phyloP scores from a whole-genome alignment of 2,113 vertebrate species.

The Grammomys surdaster region DNA sequence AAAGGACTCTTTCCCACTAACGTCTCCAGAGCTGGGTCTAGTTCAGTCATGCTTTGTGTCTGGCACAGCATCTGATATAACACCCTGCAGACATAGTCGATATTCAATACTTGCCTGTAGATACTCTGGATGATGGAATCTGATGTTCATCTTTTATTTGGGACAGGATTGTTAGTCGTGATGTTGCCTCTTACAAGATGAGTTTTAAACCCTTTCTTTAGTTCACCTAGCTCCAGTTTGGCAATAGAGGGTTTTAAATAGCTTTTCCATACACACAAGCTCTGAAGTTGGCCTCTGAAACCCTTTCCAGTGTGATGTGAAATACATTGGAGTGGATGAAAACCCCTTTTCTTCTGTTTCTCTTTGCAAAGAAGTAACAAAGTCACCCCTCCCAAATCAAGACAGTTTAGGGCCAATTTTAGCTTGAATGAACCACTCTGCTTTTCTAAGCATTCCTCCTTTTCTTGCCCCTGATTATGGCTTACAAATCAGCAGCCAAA shows the following conservation, averaged over 20 bases:
- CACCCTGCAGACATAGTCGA: neutral
- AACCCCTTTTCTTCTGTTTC: neutral
- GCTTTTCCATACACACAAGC: neutral
- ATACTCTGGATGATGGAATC: conserved; percentile 30
- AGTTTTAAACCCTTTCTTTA: conserved; percentile 20
- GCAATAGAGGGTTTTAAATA: conserved; percentile 24
- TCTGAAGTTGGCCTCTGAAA: neutral
- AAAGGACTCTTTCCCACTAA: neutral
- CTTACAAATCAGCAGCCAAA: conserved; percentile 62
- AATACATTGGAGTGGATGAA: rapidly evolving
- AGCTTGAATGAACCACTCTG: neutral
- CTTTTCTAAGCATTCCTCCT: conserved; percentile 43
- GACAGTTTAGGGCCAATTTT: neutral
- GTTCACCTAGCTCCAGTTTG: conserved; percentile 9
- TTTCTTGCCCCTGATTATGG: conserved; percentile 52
- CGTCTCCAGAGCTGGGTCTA: neutral
- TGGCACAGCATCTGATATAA: neutral
- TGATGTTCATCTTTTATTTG: conserved; percentile 36
- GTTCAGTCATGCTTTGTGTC: neutral
- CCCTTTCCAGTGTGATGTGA: neutral
- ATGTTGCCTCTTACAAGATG: neutral
- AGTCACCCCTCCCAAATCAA: conserved; percentile 21
- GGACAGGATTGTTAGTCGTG: conserved; percentile 21
- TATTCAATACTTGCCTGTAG: neutral
- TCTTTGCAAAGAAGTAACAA: neutral